Evolutionary conservation across 2,888 invertebrate genomes (phyloP), one percentile per base, ranked within the genome.

Genomic region (Ophion costatus): DNA sequence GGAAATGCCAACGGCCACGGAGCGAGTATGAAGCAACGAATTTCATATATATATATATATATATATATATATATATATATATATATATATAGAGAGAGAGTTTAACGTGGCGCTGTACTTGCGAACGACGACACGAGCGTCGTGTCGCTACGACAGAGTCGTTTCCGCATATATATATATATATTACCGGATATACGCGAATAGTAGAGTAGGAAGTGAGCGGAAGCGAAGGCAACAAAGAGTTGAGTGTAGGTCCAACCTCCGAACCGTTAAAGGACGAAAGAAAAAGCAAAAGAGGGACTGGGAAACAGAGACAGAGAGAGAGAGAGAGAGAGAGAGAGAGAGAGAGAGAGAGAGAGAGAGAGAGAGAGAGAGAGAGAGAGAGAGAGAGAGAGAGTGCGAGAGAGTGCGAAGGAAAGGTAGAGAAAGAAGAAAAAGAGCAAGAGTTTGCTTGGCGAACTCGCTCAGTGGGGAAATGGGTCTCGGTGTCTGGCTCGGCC

Each of bases 401-500:
- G 57, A 69, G 33, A 33, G 61, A 51, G 59, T 61, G 29, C 38
- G 29, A 64, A 63, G 45, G 76, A 77, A 56, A 75, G 33, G 71
- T 38, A 71, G 42, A 73, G 70, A 69, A 24, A 70, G 70, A 75
- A 77, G 80, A 80, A 61, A 75, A 64, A 66, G 69, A 75, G 85
- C 80, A 82, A 82, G 81, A 74, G 59, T 59, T 67, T 67, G 80
- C 80, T 66, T 85, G 80, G 83, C 74, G 86, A 87, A 87, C 84
- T 85, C 82, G 84, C 78, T 83, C 87, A 88, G 87, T 85, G 86
- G 87, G 89, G 87, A 88, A 89, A 87, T 88, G 88, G 90, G 88
- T 88, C 89, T 90, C 89, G 86, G 91, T 91, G 90, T 90, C 91
- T 91, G 90, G 90, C 88, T 89, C 89, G 64, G 88, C 77, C 88